Evolutionary conservation across 2,888 invertebrate genomes (phyloP), one percentile per base, ranked within the genome.

Genomic region (Amphiduros pacificus): DNA sequence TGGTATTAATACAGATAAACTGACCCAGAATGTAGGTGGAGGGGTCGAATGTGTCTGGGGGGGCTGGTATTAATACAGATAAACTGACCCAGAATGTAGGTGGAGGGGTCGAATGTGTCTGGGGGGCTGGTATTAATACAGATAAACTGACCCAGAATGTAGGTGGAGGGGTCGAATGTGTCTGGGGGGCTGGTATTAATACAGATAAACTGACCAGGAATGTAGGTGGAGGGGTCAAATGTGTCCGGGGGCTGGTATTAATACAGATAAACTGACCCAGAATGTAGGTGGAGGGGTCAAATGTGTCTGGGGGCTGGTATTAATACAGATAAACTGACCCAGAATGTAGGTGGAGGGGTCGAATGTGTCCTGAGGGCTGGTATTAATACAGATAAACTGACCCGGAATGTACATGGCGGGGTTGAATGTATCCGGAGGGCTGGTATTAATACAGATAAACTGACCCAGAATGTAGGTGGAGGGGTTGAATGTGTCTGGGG

Each of bases 391-490:
- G 36, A n/a, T n/a, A n/a, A n/a, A n/a, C 31, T 31, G 5, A 91
- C 92, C 94, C 73, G 94, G 89, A 44, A 94, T 89, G 76, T 93
- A 95, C 17, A 93, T 92, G 40, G 92, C 88, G 0, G 94, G 92
- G 84, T 92, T 92, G 81, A 95, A 95, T 32, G 88, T 65, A 29
- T 89, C 89, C 0, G 90, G 90, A 2, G 91, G 91, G 74, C 92
- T 86, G 14, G 89, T 52, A 26, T 11, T 26, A 9, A 52, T 14
- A 55, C 11, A 36, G 36, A n/a, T n/a, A n/a, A n/a, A n/a, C 31
- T 31, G 5, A 91, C 92, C 94, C 73, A 94, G 89, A 44, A 94
- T 89, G 76, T 93, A 95, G 17, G 93, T 92, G 40, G 92, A 88
- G 0, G 94, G 92, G 84, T 92, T 92, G 81, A 95, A 95, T 32